Percentiles rank a stretch among this genome's conserved stretches.
phyloP scores from a whole-genome alignment of 2,797 vertebrate genomes.

The Crypturellus tataupa region DNA sequence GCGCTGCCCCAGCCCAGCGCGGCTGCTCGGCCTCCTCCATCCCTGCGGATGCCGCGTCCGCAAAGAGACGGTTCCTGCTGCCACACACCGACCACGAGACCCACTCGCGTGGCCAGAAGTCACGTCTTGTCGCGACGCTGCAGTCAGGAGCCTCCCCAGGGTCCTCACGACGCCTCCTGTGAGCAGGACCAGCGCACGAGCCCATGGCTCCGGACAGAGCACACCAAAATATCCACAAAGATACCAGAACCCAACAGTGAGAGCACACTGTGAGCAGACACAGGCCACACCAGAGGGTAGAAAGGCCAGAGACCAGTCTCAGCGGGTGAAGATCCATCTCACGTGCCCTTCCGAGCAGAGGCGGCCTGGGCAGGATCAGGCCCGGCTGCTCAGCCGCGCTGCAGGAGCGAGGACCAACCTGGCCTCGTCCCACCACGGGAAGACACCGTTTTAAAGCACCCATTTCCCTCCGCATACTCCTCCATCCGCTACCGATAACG shows the following conservation, averaged over 20 bases:
- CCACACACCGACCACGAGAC: neutral
- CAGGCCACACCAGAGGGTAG: neutral
- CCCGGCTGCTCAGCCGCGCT: no score
- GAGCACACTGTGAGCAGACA: neutral
- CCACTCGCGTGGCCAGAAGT: accelerated
- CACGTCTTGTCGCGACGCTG: neutral
- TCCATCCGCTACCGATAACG: neutral
- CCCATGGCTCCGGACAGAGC: neutral
- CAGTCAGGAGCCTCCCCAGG: neutral
- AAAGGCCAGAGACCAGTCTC: neutral
- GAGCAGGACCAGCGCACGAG: neutral
- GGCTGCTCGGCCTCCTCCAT: neutral
- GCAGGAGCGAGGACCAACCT: no score
- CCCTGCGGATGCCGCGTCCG: neutral
- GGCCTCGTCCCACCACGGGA: no score
- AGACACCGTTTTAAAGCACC: no score
- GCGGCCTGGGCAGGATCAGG: no score
- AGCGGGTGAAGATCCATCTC: neutral
- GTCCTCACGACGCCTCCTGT: neutral
- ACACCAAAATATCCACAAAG: neutral
- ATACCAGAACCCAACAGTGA: accelerated
- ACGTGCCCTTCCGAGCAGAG: no score
- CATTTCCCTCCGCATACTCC: neutral
- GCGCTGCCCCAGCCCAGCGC: accelerated
- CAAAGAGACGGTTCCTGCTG: neutral